Evolutionary conservation across 2,888 invertebrate genomes (phyloP), one percentile per base, ranked within the genome.

Genomic region (Pyralis farinalis): DNA sequence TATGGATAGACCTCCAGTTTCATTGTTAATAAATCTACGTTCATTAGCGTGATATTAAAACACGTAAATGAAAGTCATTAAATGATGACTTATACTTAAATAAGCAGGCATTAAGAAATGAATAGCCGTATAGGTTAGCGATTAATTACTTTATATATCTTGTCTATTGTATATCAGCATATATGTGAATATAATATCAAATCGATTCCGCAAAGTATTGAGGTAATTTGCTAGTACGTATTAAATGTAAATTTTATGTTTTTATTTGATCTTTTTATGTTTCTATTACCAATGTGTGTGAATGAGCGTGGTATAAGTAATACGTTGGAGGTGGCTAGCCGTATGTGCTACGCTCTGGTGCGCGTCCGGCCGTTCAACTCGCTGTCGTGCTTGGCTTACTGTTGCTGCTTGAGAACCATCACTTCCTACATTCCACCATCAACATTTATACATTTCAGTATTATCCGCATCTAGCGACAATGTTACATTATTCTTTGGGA

Each of bases 351-450:
- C 79, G 85, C 77, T 82, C 68, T 70, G 79, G 47, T 77, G 81
- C 69, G 52, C 54, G 53, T 50, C 55, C 77, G 84, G 84, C 63
- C 85, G 70, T 85, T 86, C 83, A 84, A 84, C 87, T 72, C 73
- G 63, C 51, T 69, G 72, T 69, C 66, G 71, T 76, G 78, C 71
- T 75, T 67, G 69, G 67, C 68, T 72, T 72, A 72, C 63, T 63
- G 67, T 70, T 66, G 68, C 66, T 80, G 74, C 71, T 76, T 71
- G 68, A 66, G 61, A 67, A 72, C 75, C 74, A 68, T 76, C 68
- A 72, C 78, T 80, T 83, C 82, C 82, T 80, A 74, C 75, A 75
- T 75, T 71, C 69, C 58, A 53, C 44, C 20, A 25, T 25, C 58
- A 58, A 51, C 53, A 46, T 49, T 51, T 49, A 55, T 43, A 49